phyloP scores from a whole-genome alignment of 2,888 invertebrate genomes.

The Clistopyga incitator region DNA sequence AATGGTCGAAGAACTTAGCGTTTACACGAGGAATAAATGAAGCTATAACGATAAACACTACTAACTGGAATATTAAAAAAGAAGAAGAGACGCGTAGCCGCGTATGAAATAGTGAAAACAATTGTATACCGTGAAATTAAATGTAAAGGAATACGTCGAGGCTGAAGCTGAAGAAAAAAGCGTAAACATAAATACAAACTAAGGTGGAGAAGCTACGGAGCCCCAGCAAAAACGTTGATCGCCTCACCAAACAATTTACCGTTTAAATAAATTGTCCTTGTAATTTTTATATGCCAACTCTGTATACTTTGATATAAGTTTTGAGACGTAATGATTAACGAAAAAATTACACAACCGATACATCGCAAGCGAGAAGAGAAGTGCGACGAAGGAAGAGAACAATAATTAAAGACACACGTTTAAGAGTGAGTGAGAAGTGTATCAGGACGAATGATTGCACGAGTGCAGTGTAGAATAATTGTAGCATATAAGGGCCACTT shows the following conservation, averaged over 20 bases:
- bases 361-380: slow-evolving; percentile 31
- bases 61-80: slow-evolving; percentile 28
- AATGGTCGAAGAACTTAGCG: slow-evolving; percentile 21
- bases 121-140: slow-evolving; percentile 52
- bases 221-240: slow-evolving; percentile 37
- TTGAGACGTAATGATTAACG: slow-evolving; percentile 55
- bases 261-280: slow-evolving; percentile 76
- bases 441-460: slow-evolving; percentile 49
- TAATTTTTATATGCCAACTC: slow-evolving; percentile 79
- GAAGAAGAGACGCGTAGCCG: slow-evolving; percentile 4
- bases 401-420: slow-evolving; percentile 11
- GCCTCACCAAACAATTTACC: slow-evolving; percentile 59
- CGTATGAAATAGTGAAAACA: slow-evolving; percentile 31
- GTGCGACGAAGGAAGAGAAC: slow-evolving; percentile 18
- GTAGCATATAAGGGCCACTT: slow-evolving; percentile 50
- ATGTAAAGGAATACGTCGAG: slow-evolving; percentile 5
- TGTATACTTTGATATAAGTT: slow-evolving; percentile 76
- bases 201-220: slow-evolving; percentile 7
- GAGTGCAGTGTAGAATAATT: slow-evolving; percentile 55
- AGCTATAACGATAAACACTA: slow-evolving; percentile 25
- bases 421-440: slow-evolving; percentile 22
- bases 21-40: slow-evolving; percentile 44
- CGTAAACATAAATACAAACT: slow-evolving; percentile 7
- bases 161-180: background rate
- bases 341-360: slow-evolving; percentile 47